Evolutionary conservation across 1,140 invertebrate genomes (phyloP), one percentile per base, ranked within the genome.

Genomic region (Drosophila busckii): DNA sequence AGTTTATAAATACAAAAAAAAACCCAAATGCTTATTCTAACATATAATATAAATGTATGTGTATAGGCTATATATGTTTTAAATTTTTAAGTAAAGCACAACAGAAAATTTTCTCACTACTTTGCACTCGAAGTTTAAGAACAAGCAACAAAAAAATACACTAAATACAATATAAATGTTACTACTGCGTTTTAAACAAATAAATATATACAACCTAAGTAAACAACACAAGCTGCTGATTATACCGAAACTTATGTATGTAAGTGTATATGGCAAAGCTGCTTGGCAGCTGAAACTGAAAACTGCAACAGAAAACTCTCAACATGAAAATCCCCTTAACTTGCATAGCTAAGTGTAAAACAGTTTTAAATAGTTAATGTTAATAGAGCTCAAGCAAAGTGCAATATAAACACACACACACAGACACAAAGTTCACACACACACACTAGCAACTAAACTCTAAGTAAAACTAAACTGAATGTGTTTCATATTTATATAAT

Each of bases 401-500:
- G n/a, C n/a, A n/a, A n/a, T 10, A 32, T 13, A 56, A 41, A 46
- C 29, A 55, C 55, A 22, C 58, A 53, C 32, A 41, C 32, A 38
- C 46, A 52, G 32, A 32, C 19, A 25, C 53, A 31, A 13, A 26
- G 15, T 32, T 10, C 25, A 26, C 10, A 55, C 22, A 42, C 25
- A 42, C 29, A 40, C 41, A 41, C 31, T 48, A 26, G 49, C 6
- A 19, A 61, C 75, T 80, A 62, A 73, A 80, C 71, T 78, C n/a
- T n/a, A n/a, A n/a, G n/a, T n/a, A n/a, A n/a, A n/a, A n/a, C n/a
- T n/a, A n/a, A 78, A 80, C 73, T 69, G 69, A 80, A 80, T 80
- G 75, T 80, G 73, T 80, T 80, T 80, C 73, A 80, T 64, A 52
- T 80, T 71, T 67, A 70, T 71, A 55, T 42, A 50, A 56, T 26